Percentiles rank a stretch among this genome's conserved stretches.
phyloP scores from a whole-genome alignment of 2,797 vertebrate genomes.

The Telmatherina bonti region DNA sequence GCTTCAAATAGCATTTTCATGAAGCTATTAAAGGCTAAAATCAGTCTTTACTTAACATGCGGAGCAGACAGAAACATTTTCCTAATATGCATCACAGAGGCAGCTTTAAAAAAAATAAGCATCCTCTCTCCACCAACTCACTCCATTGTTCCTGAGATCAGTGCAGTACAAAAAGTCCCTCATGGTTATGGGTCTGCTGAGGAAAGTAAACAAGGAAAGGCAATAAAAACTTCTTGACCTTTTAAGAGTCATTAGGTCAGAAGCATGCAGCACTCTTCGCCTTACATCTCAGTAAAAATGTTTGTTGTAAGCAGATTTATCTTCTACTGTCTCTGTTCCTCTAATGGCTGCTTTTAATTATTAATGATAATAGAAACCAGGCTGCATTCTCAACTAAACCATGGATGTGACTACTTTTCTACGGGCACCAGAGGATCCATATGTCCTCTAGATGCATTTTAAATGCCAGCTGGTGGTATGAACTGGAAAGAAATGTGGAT shows the following conservation, averaged over 20 bases:
- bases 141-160: not conserved
- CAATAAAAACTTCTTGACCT: not conserved
- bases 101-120: not conserved
- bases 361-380: not conserved
- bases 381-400: not conserved
- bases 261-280: not conserved
- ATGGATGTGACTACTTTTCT: not conserved
- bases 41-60: no score
- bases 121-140: not conserved
- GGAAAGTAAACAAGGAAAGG: not conserved
- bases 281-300: not conserved
- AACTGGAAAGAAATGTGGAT: no score
- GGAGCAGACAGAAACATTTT: no score
- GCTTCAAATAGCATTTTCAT: no score
- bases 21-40: no score
- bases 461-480: no score
- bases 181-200: not conserved
- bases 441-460: not conserved
- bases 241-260: not conserved
- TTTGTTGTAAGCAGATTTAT: not conserved
- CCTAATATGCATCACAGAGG: no score
- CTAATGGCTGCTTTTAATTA: conserved; percentile 3
- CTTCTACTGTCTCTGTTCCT: not conserved
- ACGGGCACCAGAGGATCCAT: not conserved
- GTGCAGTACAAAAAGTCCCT: not conserved